These are phyloP conservation scores for Helostoma temminkii DNA, from an alignment of 2,797 vertebrate species.

Conservation along the genomic window DNA sequence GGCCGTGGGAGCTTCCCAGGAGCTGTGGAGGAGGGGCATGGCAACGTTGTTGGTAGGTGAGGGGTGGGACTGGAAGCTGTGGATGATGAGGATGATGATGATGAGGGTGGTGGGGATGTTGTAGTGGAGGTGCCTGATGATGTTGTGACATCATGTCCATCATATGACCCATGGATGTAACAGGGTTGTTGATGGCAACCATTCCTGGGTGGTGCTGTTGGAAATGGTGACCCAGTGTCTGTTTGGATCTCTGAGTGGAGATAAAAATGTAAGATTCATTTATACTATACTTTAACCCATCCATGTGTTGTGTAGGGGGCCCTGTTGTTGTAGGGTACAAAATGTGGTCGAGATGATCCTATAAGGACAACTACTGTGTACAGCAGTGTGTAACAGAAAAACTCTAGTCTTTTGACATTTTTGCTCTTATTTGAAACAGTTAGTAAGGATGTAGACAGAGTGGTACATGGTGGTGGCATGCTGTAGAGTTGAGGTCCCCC, in stretches of 20 bases:
- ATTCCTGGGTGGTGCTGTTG: slow-evolving; percentile 84
- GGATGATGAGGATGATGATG: slow-evolving; percentile 63
- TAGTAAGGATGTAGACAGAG: too few species aligned
- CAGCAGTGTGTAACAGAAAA: too few species aligned
- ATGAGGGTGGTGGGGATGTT: slow-evolving; percentile 89
- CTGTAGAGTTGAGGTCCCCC: too few species aligned
- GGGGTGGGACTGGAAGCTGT: slow-evolving; percentile 85
- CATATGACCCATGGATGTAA: slow-evolving; percentile 93
- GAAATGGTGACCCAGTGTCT: slow-evolving; percentile 88
- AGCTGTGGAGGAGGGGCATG: slow-evolving; percentile 86
- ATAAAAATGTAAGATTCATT: neutral
- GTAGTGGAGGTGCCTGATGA: slow-evolving; percentile 89
- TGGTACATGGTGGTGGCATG: too few species aligned
- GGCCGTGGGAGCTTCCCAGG: slow-evolving; percentile 83
- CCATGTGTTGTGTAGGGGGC: neutral
- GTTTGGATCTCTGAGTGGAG: slow-evolving; percentile 90
- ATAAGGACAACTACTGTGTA: too few species aligned
- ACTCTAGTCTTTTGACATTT: too few species aligned
- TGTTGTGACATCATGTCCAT: slow-evolving; percentile 96
- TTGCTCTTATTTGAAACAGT: too few species aligned
- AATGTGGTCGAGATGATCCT: neutral
- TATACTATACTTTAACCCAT: neutral
- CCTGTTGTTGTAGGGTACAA: too few species aligned
- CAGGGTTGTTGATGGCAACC: slow-evolving; percentile 87
- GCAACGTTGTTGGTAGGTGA: slow-evolving; percentile 90